Evolutionary conservation across 2,797 vertebrate genomes (phyloP), one percentile per base, ranked within the genome.

Genomic region (Mycteria americana): DNA sequence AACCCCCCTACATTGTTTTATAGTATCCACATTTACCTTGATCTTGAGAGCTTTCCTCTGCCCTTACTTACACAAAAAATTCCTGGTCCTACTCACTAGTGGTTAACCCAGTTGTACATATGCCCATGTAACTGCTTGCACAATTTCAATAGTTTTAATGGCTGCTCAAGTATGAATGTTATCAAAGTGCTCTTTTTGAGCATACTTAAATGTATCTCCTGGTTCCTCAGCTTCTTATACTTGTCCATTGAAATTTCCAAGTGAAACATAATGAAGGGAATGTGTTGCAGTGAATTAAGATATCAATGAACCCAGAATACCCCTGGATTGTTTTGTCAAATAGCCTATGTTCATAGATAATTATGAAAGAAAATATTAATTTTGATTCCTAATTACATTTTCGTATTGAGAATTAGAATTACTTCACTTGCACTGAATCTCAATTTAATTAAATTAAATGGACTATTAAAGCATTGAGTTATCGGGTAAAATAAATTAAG

Each of bases 331-430:
- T 64, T 93, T 72, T 64, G 10, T 74, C 56, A 82, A 85, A 79
- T 30, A 88, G 31, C 6, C 7, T 54, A 41, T 30, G 25, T 46
- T 91, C 24, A 73, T 30, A 85, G 67, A n/a, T 63, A 89, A 78
- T 76, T 78, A 83, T 46, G 22, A 79, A 95, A 76, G 35, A 33
- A 94, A 88, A 85, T 67, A 91, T 27, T 87, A 62, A 67, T 70
- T 96, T 77, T 88, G 4, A 69, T 85, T 85, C 54, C 3, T 74
- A 95, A 87, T 86, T 94, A 91, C 9, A 56, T 91, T 83, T 86
- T 94, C 8, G 4, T 45, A 53, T 28, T n/a, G 15, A 83, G 33
- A 92, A 81, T 64, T 53, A 68, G 16, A 92, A 91, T 84, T 89
- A 39, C 22, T n/a, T 88, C 62, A 33, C 51, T 95, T 82, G 18